Conservation (phyloP, 2,888 invertebrate species). For the Balanococcus diminutus region DNA sequence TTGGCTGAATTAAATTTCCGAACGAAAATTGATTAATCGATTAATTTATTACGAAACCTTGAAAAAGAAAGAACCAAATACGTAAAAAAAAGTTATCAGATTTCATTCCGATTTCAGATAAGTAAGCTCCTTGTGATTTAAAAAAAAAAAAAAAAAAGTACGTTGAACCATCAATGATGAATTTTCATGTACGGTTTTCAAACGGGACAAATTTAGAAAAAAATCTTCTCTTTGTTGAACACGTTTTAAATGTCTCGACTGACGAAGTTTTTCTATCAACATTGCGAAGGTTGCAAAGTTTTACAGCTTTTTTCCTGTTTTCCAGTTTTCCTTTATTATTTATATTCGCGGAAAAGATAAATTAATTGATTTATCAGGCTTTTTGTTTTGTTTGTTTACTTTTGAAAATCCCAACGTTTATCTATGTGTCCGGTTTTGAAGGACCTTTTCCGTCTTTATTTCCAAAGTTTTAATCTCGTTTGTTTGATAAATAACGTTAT, state of each 20-base stretch:
- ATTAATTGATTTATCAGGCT: conserved; percentile 29
- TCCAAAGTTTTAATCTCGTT: conserved; percentile 11
- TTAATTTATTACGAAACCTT: background rate
- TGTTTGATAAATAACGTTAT: background rate
- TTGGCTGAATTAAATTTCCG: background rate
- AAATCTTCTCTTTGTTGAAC: background rate
- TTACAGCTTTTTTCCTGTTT: conserved; percentile 13
- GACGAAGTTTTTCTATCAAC: conserved; percentile 1
- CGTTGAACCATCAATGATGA: too few species aligned
- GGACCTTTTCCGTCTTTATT: background rate
- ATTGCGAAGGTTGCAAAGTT: conserved; percentile 28
- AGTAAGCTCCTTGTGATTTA: too few species aligned
- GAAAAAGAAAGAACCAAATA: background rate
- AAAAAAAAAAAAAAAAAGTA: too few species aligned
- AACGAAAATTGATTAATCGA: background rate
- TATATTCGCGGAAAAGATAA: conserved; percentile 36
- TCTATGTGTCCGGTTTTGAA: background rate
- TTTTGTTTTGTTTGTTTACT: conserved; percentile 19
- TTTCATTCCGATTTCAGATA: background rate
- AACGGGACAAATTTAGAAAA: background rate
- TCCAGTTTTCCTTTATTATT: background rate
- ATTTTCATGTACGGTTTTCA: too few species aligned
- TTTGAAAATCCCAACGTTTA: conserved; percentile 13
- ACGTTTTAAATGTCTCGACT: background rate
- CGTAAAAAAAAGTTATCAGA: background rate